These are phyloP conservation scores for Ruditapes philippinarum DNA, from an alignment of 1,140 invertebrate species.

Conservation along the genomic window DNA sequence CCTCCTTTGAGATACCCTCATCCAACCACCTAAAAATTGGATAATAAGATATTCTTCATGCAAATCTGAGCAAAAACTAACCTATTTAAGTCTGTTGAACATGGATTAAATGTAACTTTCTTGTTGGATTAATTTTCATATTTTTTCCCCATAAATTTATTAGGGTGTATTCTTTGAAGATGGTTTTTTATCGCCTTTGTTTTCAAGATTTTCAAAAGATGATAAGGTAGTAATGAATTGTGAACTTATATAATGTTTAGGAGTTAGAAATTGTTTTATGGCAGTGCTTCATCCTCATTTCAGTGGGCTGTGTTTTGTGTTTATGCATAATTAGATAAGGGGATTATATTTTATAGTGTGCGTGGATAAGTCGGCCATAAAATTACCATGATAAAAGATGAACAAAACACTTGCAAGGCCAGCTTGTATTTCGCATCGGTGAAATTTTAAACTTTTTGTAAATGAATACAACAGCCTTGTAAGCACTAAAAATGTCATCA, in stretches of 20 bases:
- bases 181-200: neutral
- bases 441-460: neutral
- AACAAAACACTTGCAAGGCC: neutral
- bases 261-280: conserved; percentile 10
- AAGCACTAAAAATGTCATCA: neutral
- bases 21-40: no score
- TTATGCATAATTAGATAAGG: conserved; percentile 23
- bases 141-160: no score
- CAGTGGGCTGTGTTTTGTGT: conserved; percentile 10
- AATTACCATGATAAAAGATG: conserved; percentile 13
- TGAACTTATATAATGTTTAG: neutral
- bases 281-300: neutral
- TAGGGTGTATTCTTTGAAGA: no score
- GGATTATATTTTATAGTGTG: neutral
- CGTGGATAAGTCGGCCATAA: neutral
- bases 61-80: no score
- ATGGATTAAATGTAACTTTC: no score
- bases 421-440: neutral
- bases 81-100: no score
- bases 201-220: neutral
- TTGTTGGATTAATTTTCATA: no score
- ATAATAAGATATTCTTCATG: no score
- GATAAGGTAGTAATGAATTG: neutral
- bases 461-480: neutral
- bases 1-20: no score